Percentiles rank a stretch among this genome's conserved stretches.
phyloP scores from a whole-genome alignment of 2,797 vertebrate species.

The Podarcis lilfordi region DNA sequence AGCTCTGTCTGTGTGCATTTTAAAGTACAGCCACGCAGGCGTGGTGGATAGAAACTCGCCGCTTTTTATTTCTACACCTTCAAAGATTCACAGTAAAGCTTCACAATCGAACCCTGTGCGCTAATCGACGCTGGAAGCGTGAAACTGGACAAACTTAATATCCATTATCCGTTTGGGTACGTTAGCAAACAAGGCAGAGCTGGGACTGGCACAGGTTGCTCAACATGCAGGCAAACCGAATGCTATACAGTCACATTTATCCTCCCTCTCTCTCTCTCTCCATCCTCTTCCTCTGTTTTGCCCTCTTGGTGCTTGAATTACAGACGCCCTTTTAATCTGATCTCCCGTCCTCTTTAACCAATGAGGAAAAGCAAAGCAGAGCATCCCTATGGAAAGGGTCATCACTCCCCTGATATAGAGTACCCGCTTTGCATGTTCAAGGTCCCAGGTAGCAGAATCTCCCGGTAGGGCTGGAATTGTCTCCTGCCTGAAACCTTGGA shows the following conservation, averaged over 20 bases:
- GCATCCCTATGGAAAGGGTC: background rate
- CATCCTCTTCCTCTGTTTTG: background rate
- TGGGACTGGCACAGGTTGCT: background rate
- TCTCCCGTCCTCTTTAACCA: background rate
- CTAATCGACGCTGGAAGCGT: background rate
- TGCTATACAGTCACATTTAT: too few species aligned
- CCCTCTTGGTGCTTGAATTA: background rate
- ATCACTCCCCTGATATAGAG: too few species aligned
- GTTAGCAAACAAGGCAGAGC: too few species aligned
- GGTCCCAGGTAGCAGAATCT: too few species aligned
- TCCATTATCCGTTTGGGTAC: background rate
- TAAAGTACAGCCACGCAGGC: background rate
- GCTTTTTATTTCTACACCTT: constrained; percentile 10
- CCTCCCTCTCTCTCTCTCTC: background rate
- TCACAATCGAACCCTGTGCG: background rate
- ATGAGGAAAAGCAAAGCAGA: background rate
- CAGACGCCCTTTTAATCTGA: too few species aligned
- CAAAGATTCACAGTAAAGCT: background rate
- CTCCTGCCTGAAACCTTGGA: too few species aligned
- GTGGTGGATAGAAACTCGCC: background rate
- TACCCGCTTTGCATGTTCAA: too few species aligned
- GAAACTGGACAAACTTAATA: background rate
- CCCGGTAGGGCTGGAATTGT: too few species aligned
- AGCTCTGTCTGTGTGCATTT: too few species aligned
- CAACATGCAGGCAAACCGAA: background rate